Evolutionary conservation across 2,113 vertebrate species (phyloP).

Genomic region (Burhinus bistriatus): DNA sequence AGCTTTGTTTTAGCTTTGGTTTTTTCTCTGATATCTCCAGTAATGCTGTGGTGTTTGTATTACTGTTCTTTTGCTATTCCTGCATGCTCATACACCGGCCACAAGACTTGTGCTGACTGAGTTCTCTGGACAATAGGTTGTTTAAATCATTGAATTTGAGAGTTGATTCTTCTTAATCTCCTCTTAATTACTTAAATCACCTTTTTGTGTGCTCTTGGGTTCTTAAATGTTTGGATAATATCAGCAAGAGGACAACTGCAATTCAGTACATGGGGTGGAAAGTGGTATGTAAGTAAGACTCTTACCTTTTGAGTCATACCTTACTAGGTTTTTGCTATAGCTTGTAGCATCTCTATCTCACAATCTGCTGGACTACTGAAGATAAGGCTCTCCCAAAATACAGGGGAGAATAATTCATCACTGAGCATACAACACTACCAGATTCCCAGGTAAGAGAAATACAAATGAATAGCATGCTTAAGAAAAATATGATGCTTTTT

Average conservation of each 20-base stretch:
- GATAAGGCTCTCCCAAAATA: neutral
- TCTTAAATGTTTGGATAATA: neutral
- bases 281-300: neutral
- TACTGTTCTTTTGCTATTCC: neutral
- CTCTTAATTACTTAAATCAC: neutral
- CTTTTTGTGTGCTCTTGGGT: neutral
- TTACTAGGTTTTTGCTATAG: neutral
- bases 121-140: neutral
- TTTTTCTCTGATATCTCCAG: neutral
- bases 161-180: neutral
- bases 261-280: accelerated
- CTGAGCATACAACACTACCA: neutral
- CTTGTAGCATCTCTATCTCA: neutral
- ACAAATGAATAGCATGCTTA: neutral
- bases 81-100: accelerated
- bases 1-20: neutral
- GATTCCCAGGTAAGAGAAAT: neutral
- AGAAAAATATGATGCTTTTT: neutral
- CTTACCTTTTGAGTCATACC: neutral
- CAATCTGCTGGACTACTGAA: neutral
- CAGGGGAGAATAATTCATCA: neutral
- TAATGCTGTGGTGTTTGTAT: neutral
- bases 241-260: neutral
- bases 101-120: neutral
- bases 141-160: neutral